Evolutionary conservation across 2,797 vertebrate species (phyloP).

Genomic region (Artibeus jamaicensis): DNA sequence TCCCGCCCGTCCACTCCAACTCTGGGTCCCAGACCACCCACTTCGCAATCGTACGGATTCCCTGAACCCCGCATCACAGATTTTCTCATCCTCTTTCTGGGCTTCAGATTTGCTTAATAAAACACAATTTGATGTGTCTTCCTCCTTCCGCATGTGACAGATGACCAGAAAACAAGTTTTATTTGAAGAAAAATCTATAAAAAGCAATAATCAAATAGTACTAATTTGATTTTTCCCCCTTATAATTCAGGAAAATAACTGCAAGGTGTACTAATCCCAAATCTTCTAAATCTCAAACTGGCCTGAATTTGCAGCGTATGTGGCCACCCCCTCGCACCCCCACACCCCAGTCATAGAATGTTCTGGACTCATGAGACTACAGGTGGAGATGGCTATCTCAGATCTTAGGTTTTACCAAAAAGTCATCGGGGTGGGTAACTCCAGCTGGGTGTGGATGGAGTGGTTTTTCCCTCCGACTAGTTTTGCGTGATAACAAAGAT

Average conservation of each 20-base stretch:
- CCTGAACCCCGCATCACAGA: background rate
- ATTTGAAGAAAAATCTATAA: background rate
- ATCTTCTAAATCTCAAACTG: background rate
- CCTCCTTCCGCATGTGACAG: background rate
- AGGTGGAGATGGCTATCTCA: background rate
- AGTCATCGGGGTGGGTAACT: background rate
- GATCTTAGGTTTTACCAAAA: background rate
- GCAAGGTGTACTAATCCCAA: background rate
- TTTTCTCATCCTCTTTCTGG: background rate
- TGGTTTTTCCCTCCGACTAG: background rate
- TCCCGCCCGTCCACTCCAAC: background rate
- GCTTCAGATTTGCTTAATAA: background rate
- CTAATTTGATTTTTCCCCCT: background rate
- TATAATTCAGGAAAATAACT: background rate
- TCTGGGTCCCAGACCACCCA: background rate
- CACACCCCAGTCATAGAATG: background rate
- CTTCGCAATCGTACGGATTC: background rate
- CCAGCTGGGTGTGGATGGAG: background rate
- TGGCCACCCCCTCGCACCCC: background rate
- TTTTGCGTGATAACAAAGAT: background rate
- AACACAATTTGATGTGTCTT: background rate
- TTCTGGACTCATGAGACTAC: background rate
- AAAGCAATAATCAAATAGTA: background rate
- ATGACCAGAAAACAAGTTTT: background rate
- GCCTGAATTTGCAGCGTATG: background rate